Base-by-base conservation (phyloP, 37 sponge, comb jelly and placozoan species). In the Halisarca cf. caerulea region DNA sequence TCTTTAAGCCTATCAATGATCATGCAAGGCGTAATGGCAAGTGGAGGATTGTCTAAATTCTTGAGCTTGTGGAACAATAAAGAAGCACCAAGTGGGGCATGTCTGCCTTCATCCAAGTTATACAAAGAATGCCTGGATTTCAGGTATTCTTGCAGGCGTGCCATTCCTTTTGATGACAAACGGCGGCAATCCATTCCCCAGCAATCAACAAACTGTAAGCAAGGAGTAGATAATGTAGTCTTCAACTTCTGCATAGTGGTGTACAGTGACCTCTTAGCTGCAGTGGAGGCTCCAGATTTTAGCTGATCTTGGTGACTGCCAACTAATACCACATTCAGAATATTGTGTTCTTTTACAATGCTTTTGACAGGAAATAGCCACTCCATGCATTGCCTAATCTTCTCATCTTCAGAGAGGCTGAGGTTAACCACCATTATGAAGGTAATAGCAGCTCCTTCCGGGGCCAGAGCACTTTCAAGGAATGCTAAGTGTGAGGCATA, bases 401-500 rank as follows among this genome's bases (percentile, higher is more conserved):
- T 62, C 6, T 62, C 64, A 6, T 62, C 30, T n/a, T 62, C 25
- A 62, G 64, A 28, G 15, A 6, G 7, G 30, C n/a, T 62, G 30
- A 62, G 64, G 64, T 62, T 23, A 30, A 62, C 64, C 30, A 62
- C n/a, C 64, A 62, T 62, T 28, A 62, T n/a, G n/a, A 62, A 62
- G 7, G 64, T 62, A 7, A 62, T 15, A 7, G 30, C 30, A 28
- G 64, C 5, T 62, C 64, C 64, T 62, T 28, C 30, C 5, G 64
- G 15, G 5, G 64, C 25, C n/a, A 62, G 15, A 15, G 64, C 64
- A 62, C 30, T 28, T 62, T 62, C 64, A n/a, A 62, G 64, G 30
- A 62, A 62, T 8, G 64, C 64, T 30, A 30, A 15, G 30, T 62
- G 64, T 20, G n/a, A 62, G 15, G 64, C 25, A 62, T 62, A 62